Evolutionary conservation across 1,140 invertebrate genomes (phyloP), one percentile per base, ranked within the genome.

Genomic region (Drosophila virilis): DNA sequence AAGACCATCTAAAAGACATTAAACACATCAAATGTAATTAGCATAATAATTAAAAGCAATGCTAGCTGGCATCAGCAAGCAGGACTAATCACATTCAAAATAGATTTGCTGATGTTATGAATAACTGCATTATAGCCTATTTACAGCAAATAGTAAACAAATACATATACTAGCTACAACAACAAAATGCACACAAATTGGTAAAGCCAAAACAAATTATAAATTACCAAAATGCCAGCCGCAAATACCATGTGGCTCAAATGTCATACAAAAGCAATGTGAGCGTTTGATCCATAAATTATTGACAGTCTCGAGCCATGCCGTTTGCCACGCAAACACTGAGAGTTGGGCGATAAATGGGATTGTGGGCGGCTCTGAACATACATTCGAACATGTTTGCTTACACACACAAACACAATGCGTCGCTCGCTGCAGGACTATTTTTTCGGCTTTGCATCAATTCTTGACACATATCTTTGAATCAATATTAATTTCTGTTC

Each of bases 151-250:
- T 5, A 12, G 17, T 40, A 28, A 33, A 38, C 40, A 60, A 55
- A 65, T 78, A n/a, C n/a, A 8, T 48, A 51, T 40, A 42, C 43
- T 32, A 45, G 37, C 38, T 66, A 55, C 57, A 48, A 59, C 37
- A 46, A 67, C 55, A 48, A 70, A 52, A 33, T 54, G 57, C 37
- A 13, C 15, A 46, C 8, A 35, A 54, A n/a, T 1, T 42, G 38
- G 15, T 28, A 13, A 13, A 32, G 28, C 54, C 70, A 57, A 80
- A 83, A 80, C 60, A 77, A 85, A 83, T 80, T 80, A 45, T 59
- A 62, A 60, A 80, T 68, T 43, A 66, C 50, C 48, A 60, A 79
- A 77, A 82, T 40, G 45, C 28, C 50, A 59, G 61, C 70, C 51
- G 64, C 66, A 72, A 70, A 74, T 61, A 61, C 66, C 42, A 72